These are phyloP conservation scores for Stenolophus ochropezus DNA, from an alignment of 2,888 invertebrate genomes.

Conservation along the genomic window DNA sequence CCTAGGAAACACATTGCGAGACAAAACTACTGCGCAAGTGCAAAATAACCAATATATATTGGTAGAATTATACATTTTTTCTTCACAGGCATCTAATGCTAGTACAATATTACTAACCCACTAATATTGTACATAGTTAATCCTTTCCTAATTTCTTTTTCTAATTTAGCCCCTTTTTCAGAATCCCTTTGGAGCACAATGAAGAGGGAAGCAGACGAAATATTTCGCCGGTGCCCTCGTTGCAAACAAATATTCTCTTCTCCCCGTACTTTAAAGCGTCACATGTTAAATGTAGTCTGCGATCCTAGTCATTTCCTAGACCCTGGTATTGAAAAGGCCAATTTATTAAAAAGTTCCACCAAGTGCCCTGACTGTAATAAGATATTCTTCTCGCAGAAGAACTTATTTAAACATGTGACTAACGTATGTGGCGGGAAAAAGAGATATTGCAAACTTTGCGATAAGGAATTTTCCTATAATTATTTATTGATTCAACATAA, in stretches of 20 bases:
- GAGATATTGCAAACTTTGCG: neutral
- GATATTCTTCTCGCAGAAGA: neutral
- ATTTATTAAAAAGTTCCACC: neutral
- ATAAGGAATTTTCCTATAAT: neutral
- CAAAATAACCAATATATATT: too few relatives aligned
- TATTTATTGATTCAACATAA: neutral
- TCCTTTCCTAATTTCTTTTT: too few relatives aligned
- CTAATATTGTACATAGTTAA: too few relatives aligned
- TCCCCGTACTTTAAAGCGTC: neutral
- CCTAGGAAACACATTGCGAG: too few relatives aligned
- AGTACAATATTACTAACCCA: too few relatives aligned
- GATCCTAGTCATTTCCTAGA: neutral
- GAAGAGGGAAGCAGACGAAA: neutral
- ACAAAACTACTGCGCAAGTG: too few relatives aligned
- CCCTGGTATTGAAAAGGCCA: neutral
- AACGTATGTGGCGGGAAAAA: slow-evolving; percentile 11
- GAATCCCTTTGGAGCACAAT: neutral
- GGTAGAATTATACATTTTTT: too few relatives aligned
- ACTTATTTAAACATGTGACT: neutral
- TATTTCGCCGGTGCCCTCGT: neutral
- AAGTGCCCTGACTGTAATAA: neutral
- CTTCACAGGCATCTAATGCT: too few relatives aligned
- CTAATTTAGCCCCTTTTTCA: neutral
- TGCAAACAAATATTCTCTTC: neutral
- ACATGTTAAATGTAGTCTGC: neutral